Conservation (phyloP, 2,797 vertebrate genomes). For the Carduelis carduelis region DNA sequence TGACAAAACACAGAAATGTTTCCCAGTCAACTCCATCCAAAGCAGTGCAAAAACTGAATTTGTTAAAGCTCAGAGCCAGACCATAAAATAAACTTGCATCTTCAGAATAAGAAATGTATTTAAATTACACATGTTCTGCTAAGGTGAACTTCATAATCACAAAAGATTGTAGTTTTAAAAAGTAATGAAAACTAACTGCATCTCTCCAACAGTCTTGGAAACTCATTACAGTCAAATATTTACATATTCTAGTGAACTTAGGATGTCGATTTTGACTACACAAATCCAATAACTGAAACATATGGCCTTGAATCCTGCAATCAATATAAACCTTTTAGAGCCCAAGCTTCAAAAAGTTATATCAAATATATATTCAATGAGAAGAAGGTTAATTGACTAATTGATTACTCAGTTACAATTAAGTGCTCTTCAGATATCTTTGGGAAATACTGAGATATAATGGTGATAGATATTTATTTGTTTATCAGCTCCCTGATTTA, state of each 20-base stretch:
- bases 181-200: slow-evolving; percentile 31
- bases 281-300: slow-evolving; percentile 72
- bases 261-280: slow-evolving; percentile 61
- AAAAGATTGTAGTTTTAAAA: not conserved
- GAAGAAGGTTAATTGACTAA: slow-evolving; percentile 79
- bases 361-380: slow-evolving; percentile 77
- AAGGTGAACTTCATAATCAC: not conserved
- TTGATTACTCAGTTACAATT: slow-evolving; percentile 76
- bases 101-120: not conserved
- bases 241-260: slow-evolving; percentile 59
- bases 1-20: not conserved
- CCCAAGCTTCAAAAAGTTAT: slow-evolving; percentile 72
- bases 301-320: slow-evolving; percentile 71
- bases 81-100: not conserved
- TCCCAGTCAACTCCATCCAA: not conserved
- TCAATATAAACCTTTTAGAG: slow-evolving; percentile 78
- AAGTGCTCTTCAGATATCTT: slow-evolving; percentile 74
- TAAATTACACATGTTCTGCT: not conserved
- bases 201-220: not conserved
- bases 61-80: not conserved
- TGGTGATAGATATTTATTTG: slow-evolving; percentile 70
- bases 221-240: slow-evolving; percentile 60
- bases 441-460: slow-evolving; percentile 64
- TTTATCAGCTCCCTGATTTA: slow-evolving; percentile 67
- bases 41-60: not conserved